Evolutionary conservation across 2,888 invertebrate species (phyloP), one percentile per base, ranked within the genome.

Genomic region (Urechis unicinctus): DNA sequence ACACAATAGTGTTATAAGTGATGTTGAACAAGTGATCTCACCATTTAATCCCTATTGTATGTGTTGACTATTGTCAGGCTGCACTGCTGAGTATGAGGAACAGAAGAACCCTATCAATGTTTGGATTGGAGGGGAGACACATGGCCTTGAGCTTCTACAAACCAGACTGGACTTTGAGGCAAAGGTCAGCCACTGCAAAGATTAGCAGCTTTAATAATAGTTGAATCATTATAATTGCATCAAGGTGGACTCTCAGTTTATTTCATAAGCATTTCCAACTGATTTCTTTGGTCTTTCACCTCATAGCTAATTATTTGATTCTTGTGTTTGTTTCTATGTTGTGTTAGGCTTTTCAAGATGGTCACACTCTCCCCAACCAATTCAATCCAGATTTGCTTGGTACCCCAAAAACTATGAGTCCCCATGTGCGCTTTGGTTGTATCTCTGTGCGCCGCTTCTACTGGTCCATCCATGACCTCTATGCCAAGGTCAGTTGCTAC

Each of bases 371-470:
- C 63, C 87, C 87, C 0, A 87, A 87, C 58, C 87, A 87, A 69
- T 83, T 84, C 2, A 80, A 78, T 63, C 87, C 87, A 0, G 85
- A 88, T 60, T 78, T 88, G 45, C 73, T 85, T 13, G 85, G 85
- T 0, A 82, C 84, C 2, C 84, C 87, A 0, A 83, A 85, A 58
- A 86, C 86, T 1, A 77, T 86, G 73, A 86, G 86, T 65, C 85
- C 87, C 0, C 86, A 87, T 47, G 79, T 88, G 3, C 81, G 86
- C 2, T 86, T 85, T 66, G 88, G 88, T 21, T 86, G 86, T 68
- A 78, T 87, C 1, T 87, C 87, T 17, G 85, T 87, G 0, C 79
- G 87, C 26, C 83, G 78, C 81, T 86, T 88, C 71, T 88, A 86
- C 71, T 88, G 87, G 87, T 76, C 81, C 1, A 74, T 88, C 0